A percentile compares a stretch with the other conserved stretches of the same genome.
These are phyloP conservation scores for Sphinx pinastri DNA, from an alignment of 2,888 invertebrate genomes.

Conservation along the genomic window DNA sequence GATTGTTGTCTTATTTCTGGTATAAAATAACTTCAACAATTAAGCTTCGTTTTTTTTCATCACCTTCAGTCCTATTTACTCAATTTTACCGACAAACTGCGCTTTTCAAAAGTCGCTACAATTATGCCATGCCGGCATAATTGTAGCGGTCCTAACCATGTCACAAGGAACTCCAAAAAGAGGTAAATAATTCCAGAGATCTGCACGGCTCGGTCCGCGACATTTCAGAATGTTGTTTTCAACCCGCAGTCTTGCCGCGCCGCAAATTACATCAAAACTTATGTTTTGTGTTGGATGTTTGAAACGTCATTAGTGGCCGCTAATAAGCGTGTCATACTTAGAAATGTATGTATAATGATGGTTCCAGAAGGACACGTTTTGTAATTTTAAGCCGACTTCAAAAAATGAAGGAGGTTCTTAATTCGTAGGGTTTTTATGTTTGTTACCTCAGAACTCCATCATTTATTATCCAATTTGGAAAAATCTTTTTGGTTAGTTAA, in stretches of 20 bases:
- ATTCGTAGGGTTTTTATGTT: too few relatives aligned
- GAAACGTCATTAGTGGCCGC: background rate
- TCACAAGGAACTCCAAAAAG: background rate
- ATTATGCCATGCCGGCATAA: too few relatives aligned
- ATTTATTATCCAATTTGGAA: too few relatives aligned
- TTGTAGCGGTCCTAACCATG: background rate
- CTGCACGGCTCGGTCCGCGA: background rate
- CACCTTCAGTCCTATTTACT: background rate
- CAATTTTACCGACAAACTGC: too few relatives aligned
- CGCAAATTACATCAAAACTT: constrained; percentile 6
- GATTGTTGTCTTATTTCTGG: too few relatives aligned
- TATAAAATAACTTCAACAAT: too few relatives aligned
- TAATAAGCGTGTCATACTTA: constrained; percentile 1
- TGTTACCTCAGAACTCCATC: too few relatives aligned
- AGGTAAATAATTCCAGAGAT: background rate
- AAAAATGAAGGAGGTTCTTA: too few relatives aligned
- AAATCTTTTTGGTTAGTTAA: too few relatives aligned
- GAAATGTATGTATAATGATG: background rate
- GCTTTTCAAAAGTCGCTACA: too few relatives aligned
- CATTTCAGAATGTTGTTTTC: background rate
- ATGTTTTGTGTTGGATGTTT: background rate
- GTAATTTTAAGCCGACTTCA: too few relatives aligned
- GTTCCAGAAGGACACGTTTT: too few relatives aligned
- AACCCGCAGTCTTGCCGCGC: background rate
- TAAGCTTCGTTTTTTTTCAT: background rate